Evolutionary conservation across 1,140 invertebrate genomes (phyloP).

Genomic region (Tyrophagus putrescentiae): DNA sequence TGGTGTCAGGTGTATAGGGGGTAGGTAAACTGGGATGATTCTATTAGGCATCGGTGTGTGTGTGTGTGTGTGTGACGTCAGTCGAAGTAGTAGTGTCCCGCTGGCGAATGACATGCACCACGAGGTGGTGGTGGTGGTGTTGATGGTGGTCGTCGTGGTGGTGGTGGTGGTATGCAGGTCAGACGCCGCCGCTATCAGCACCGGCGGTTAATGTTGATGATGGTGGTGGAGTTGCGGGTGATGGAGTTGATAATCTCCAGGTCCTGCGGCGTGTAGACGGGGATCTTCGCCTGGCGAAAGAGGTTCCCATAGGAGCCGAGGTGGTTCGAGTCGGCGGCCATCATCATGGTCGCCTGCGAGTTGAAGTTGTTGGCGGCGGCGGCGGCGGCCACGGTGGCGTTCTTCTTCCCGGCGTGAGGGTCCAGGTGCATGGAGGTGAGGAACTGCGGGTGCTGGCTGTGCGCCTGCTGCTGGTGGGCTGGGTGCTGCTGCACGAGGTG

Average conservation of each 20-base stretch:
- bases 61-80: background rate
- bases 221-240: background rate
- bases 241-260: background rate
- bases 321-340: background rate
- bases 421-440: background rate
- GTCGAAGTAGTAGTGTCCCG: no score
- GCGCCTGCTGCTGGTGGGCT: no score
- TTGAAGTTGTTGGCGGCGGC: background rate
- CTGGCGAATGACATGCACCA: no score
- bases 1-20: background rate
- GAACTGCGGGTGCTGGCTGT: conserved; percentile 2
- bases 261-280: conserved; percentile 4
- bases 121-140: background rate
- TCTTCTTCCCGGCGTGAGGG: background rate
- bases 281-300: background rate
- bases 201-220: conserved; percentile 13
- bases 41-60: background rate
- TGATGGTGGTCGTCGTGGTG: background rate
- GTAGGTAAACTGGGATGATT: background rate
- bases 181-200: background rate
- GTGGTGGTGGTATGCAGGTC: background rate
- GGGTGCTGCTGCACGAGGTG: background rate
- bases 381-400: background rate
- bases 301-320: background rate
- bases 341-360: background rate